Evolutionary conservation across 1,140 invertebrate species (phyloP), one percentile per base, ranked within the genome.

Genomic region (Thrips palmi): DNA sequence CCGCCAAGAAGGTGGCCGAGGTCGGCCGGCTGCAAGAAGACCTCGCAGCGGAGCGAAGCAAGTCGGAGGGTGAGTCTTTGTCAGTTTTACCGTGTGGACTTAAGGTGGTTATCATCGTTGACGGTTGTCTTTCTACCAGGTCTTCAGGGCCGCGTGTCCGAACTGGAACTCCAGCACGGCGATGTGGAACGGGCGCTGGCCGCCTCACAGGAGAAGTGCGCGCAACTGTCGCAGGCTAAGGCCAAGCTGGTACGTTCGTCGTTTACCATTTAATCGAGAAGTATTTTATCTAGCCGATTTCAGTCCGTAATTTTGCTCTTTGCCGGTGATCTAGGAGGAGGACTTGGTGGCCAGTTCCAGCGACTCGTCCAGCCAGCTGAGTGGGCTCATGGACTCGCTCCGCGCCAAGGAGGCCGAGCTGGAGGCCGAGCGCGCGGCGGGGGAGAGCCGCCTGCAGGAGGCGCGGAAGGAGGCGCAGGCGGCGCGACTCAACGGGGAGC

Each of bases 401-500:
- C 53, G 62, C 39, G 55, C 53, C 23, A 57, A 59, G 46, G 50
- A 64, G 24, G 10, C 32, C 24, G 12, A 29, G 22, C 17, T 33
- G 15, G 8, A 43, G 31, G 20, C 69, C 68, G 47, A 71, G 71
- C 10, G 62, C 65, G 4, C 55, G 58, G 0, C 55, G 58, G 0
- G 65, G 66, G 18, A 70, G 69, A 3, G 74, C 66, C 45, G 74
- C 70, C 24, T 63, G 70, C 0, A 70, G 62, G 38, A 63, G 71
- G 6, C 63, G 27, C 1, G 19, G 21, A 32, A 4, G 19, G 8
- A 32, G n/a, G 15, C 19, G 14, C 19, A 18, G 8, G 19, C 4
- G 4, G 19, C 19, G 30, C 20, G 23, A 5, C 8, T 34, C 33
- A 7, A 5, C 23, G 12, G 23, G 8, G 12, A 34, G 20, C 33